These are phyloP conservation scores for Bostrychus sinensis DNA, from an alignment of 2,113 vertebrate genomes.

Conservation along the genomic window DNA sequence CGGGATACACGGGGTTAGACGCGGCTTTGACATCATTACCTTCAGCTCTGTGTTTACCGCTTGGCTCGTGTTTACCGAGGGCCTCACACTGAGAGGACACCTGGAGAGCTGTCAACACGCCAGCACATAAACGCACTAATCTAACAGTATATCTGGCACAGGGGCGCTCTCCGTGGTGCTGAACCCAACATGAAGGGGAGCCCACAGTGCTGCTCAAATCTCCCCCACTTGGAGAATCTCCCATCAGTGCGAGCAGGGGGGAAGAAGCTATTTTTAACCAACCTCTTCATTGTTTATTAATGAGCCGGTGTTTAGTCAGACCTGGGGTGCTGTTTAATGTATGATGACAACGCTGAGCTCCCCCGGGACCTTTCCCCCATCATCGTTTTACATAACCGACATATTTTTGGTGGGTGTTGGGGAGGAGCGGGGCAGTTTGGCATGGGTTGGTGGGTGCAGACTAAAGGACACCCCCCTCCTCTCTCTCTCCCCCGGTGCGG, in stretches of 20 bases:
- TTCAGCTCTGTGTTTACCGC: constrained; percentile 68
- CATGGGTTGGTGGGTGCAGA: constrained; percentile 38
- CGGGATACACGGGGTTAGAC: constrained; percentile 58
- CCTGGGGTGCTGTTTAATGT: constrained; percentile 79
- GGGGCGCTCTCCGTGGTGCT: constrained; percentile 73
- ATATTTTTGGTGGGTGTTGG: constrained; percentile 42
- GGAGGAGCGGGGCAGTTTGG: constrained; percentile 24
- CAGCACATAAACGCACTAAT: constrained; percentile 8
- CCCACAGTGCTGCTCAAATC: constrained; percentile 19
- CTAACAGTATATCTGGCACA: constrained; percentile 2
- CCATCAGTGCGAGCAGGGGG: constrained; percentile 35
- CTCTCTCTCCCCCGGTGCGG: constrained; percentile 49
- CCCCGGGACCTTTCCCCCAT: constrained; percentile 68
- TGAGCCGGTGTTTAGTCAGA: constrained; percentile 78
- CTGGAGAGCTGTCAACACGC: constrained; percentile 73
- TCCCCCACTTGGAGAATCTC: constrained; percentile 53
- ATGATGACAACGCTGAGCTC: constrained; percentile 74
- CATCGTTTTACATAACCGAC: constrained; percentile 74
- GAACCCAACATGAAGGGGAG: constrained; percentile 57
- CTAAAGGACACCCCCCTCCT: constrained; percentile 33
- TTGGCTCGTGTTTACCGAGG: constrained; percentile 70
- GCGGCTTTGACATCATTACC: constrained; percentile 61
- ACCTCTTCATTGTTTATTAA: constrained; percentile 77
- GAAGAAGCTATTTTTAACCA: constrained; percentile 73
- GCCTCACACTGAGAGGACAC: constrained; percentile 72